Evolutionary conservation across 2,113 vertebrate species (phyloP), one percentile per base, ranked within the genome.

Genomic region (Columba janthina): DNA sequence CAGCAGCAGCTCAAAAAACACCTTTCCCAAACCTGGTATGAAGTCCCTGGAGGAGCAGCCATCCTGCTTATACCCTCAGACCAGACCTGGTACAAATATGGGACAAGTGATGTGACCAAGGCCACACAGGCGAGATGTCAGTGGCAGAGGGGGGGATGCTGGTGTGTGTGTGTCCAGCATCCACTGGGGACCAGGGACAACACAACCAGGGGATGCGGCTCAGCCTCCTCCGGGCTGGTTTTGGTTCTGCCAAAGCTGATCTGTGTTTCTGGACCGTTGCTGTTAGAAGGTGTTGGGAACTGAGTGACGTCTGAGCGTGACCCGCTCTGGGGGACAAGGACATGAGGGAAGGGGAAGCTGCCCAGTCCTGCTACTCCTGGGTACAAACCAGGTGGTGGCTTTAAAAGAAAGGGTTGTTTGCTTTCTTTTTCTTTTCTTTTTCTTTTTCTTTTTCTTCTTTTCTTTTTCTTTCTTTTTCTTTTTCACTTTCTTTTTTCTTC

Each of bases 281-380:
- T 88, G 2, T 88, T 31, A 51, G 57, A 56, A 40, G 48, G 38
- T 6, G 13, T 84, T 34, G 64, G 58, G 16, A 44, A 34, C 20
- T 75, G 44, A 46, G 18, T 46, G 36, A n/a, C 56, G n/a, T 54
- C 53, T 60, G 81, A 85, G 60, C 8, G 6, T 10, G 36, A 65
- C n/a, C 54, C 0, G 0, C 57, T 36, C 66, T 5, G 18, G 20
- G 31, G 6, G 20, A 46, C 21, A 15, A 58, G 40, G n/a, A 15
- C 24, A 12, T 34, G 34, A 38, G 42, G 78, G 38, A 85, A 62
- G 3, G 46, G 40, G 31, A 44, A 7, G 10, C 15, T 56, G 18
- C 15, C 48, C 2, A 2, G 9, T 15, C 53, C 36, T 0, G 0
- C 10, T 74, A 48, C 0, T 0, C 4, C 20, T 0, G 2, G 32